These are phyloP conservation scores for Lordiphosa clarofinis DNA, from an alignment of 1,140 invertebrate species.

Conservation along the genomic window DNA sequence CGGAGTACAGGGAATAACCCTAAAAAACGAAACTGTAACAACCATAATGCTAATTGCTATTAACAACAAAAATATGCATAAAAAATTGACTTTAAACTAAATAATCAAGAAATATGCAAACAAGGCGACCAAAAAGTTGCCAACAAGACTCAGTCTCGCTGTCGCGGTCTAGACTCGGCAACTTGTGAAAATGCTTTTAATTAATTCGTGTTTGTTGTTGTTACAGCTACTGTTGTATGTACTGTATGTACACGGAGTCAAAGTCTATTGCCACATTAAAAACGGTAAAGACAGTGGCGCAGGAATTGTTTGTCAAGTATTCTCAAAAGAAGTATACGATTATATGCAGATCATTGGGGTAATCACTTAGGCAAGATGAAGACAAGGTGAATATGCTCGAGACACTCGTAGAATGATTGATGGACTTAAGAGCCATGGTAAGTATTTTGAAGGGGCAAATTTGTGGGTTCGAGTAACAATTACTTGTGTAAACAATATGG, in stretches of 20 bases:
- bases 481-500: no score
- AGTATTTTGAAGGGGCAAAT: no score
- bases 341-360: slow-evolving; percentile 37
- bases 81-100: slow-evolving; percentile 45
- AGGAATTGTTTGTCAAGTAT: slow-evolving; percentile 28
- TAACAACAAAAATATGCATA: slow-evolving; percentile 57
- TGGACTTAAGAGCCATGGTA: slow-evolving; percentile 7
- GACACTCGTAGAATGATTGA: slow-evolving; percentile 29
- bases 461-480: no score
- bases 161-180: slow-evolving; percentile 34
- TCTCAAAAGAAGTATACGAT: slow-evolving; percentile 21
- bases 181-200: slow-evolving; percentile 68
- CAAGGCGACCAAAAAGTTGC: slow-evolving; percentile 56
- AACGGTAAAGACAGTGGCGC: slow-evolving; percentile 16
- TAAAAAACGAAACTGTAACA: slow-evolving; percentile 13
- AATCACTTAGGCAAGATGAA: slow-evolving; percentile 19
- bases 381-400: slow-evolving; percentile 1
- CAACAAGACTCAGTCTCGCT: slow-evolving; percentile 43
- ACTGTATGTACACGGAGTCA: slow-evolving; percentile 16
- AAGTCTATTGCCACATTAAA: slow-evolving; percentile 53
- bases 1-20: slow-evolving; percentile 1
- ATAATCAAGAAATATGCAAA: slow-evolving; percentile 72
- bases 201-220: slow-evolving; percentile 59
- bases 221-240: slow-evolving; percentile 18
- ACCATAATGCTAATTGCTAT: slow-evolving; percentile 69